Base-by-base conservation (phyloP, 2,797 vertebrate species). In the Sebastes hopkinsi region DNA sequence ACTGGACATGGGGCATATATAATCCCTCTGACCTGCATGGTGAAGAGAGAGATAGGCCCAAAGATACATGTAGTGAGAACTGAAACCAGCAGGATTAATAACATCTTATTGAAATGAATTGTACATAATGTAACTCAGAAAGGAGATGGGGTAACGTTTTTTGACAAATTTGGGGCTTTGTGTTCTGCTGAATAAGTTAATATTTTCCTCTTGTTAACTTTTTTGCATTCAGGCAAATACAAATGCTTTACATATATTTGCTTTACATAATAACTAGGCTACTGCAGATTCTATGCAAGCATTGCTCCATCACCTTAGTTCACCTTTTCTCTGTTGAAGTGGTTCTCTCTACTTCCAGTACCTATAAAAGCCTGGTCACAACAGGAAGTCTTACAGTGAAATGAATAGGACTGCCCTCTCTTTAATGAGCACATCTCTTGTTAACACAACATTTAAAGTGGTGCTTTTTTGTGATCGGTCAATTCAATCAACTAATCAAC, bases 21-120 rank as follows among this genome's bases (percentile, higher is more conserved):
- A 90, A 94, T 89, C 87, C 75, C 29, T 72, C 8, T 85, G 87
- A 91, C 81, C 79, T 84, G 38, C 14, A 42, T 42, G 79, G n/a
- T 84, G 72, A 76, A 73, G 54, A 76, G 13, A 79, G 25, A 60
- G 66, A 81, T 22, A 74, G 25, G 23, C 22, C 1, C 1, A 25
- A 16, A 81, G 56, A 75, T 56, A 80, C 46, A 75, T 75, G 46
- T 9, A 30, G 67, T 69, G 18, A 72, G 8, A 65, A 56, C 42
- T 71, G 18, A 71, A 66, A 81, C 7, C 1, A 66, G 25, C 46
- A 64, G 54, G 38, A 81, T 74, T 69, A 67, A 52, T 18, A 75
- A 29, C 69, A 42, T 64, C 3, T 38, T 55, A 59, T 56, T 14
- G 25, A 6, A 34, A 71, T 73, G 2, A 67, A 67, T 54, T 71